These are phyloP conservation scores for Calycopis cecrops DNA, from an alignment of 1,140 invertebrate species.

Conservation along the genomic window DNA sequence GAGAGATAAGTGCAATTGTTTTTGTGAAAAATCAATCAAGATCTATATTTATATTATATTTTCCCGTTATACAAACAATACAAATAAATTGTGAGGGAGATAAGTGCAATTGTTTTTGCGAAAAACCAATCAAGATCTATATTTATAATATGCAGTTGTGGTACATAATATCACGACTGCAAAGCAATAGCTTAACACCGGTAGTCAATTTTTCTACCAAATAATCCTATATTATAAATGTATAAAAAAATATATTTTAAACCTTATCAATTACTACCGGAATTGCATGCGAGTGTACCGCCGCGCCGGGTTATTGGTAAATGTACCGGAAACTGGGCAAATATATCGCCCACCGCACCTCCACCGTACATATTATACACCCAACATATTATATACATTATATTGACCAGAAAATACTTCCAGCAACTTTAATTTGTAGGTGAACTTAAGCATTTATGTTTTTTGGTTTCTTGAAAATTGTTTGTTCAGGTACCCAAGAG, in stretches of 20 bases:
- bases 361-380: neutral
- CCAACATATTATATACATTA: neutral
- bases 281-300: neutral
- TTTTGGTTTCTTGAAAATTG: no score
- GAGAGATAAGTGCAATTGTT: no score
- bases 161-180: no score
- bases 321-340: conserved; percentile 4
- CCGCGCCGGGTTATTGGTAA: conserved; percentile 4
- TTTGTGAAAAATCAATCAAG: no score
- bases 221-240: neutral
- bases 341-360: neutral
- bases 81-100: no score
- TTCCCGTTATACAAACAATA: no score
- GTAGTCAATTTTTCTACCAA: neutral
- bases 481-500: no score
- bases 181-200: neutral
- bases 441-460: neutral
- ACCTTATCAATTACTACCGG: conserved; percentile 2
- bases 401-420: neutral
- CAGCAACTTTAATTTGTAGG: neutral
- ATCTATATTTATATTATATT: no score
- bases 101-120: no score
- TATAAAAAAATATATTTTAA: neutral
- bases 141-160: no score
- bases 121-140: no score